A percentile compares a stretch with the other conserved stretches of the same genome.
Conservation (phyloP, 1,140 invertebrate species). For the Drosophila lini region DNA sequence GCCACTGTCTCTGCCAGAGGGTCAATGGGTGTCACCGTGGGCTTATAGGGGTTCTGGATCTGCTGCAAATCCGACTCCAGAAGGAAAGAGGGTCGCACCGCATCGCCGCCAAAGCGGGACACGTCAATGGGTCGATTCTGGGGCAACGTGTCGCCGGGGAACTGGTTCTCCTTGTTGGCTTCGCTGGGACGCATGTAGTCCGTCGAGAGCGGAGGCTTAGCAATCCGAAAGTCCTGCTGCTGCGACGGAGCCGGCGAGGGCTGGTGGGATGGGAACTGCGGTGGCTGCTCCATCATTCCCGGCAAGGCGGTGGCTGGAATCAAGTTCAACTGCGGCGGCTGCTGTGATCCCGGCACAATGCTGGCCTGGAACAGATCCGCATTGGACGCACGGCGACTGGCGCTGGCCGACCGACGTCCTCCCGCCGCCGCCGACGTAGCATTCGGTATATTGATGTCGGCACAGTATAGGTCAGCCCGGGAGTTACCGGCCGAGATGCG, state of each 20-base stretch:
- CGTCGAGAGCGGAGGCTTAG: slow-evolving; percentile 66
- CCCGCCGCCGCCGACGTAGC: background rate
- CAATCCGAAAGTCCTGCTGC: slow-evolving; percentile 67
- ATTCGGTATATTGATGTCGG: slow-evolving; percentile 78
- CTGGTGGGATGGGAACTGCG: slow-evolving; percentile 60
- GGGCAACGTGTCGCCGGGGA: slow-evolving; percentile 50
- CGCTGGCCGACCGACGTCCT: slow-evolving; percentile 70
- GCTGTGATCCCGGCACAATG: slow-evolving; percentile 60
- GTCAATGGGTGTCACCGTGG: slow-evolving; percentile 60
- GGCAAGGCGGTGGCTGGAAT: slow-evolving; percentile 69
- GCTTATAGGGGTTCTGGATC: slow-evolving; percentile 50
- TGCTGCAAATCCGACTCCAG: slow-evolving; percentile 56
- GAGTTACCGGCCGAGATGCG: slow-evolving; percentile 74
- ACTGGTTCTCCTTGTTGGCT: slow-evolving; percentile 56
- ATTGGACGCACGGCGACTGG: slow-evolving; percentile 76
- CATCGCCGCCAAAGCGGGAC: slow-evolving; percentile 64
- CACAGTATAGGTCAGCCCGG: slow-evolving; percentile 75
- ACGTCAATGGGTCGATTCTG: slow-evolving; percentile 81
- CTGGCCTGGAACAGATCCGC: slow-evolving; percentile 73
- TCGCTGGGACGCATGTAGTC: slow-evolving; percentile 81
- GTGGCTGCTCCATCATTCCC: slow-evolving; percentile 39
- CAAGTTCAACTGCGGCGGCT: slow-evolving; percentile 73
- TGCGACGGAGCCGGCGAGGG: slow-evolving; percentile 58
- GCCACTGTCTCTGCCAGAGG: slow-evolving; percentile 68
- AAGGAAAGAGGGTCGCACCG: slow-evolving; percentile 60